Conservation (phyloP, 2,113 vertebrate species). For the Leptocoma aspasia region DNA sequence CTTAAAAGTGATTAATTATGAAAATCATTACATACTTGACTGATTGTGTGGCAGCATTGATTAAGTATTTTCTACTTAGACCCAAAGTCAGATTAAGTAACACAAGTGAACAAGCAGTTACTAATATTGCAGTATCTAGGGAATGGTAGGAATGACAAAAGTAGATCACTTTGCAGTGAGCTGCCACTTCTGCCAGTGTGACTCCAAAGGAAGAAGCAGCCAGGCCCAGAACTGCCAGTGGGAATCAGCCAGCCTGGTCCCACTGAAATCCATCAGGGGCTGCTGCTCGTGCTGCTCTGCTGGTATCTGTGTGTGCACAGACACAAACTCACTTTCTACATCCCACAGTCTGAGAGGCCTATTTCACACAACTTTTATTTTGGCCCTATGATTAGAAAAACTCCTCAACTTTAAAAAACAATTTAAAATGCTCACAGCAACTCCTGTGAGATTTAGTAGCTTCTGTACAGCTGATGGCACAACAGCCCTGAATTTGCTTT, state of each 20-base stretch:
- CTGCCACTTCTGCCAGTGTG: background rate
- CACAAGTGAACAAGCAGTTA: background rate
- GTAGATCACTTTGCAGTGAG: background rate
- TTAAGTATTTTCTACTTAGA: background rate
- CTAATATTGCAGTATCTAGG: background rate
- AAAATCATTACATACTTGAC: background rate
- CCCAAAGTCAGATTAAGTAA: background rate
- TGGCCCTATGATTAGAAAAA: background rate
- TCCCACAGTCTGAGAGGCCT: background rate
- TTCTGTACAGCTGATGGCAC: background rate
- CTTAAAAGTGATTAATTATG: background rate
- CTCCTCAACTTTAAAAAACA: background rate
- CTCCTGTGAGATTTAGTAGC: background rate
- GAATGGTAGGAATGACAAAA: background rate
- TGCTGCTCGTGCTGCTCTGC: background rate
- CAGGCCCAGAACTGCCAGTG: background rate
- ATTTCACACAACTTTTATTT: background rate
- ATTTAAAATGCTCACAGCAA: background rate
- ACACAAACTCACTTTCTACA: background rate
- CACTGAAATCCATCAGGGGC: background rate
- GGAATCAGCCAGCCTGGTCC: background rate
- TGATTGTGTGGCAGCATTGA: background rate
- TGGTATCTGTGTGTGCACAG: background rate
- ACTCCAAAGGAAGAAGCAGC: background rate
- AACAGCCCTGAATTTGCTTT: background rate